Evolutionary conservation across 2,888 invertebrate genomes (phyloP).

Genomic region (Abscondita cerata): DNA sequence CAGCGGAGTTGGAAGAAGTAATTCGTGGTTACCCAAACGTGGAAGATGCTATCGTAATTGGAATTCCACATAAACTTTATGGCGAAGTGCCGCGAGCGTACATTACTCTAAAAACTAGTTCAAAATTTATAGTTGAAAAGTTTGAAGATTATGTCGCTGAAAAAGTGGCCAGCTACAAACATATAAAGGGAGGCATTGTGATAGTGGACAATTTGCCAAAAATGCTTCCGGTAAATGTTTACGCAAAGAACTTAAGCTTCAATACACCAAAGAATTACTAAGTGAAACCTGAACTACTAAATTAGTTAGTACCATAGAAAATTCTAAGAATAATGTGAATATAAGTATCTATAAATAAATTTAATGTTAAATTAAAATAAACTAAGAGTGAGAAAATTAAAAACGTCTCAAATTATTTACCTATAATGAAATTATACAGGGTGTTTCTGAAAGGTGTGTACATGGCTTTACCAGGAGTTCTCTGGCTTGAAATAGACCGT

Average conservation of each 20-base stretch:
- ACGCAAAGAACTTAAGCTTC: constrained; percentile 50
- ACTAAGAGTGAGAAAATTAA: too few relatives aligned
- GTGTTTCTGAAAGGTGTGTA: too few relatives aligned
- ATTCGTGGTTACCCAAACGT: constrained; percentile 74
- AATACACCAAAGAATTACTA: neutral
- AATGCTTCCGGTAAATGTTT: constrained; percentile 80
- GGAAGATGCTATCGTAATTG: constrained; percentile 81
- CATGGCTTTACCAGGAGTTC: too few relatives aligned
- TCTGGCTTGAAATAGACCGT: too few relatives aligned
- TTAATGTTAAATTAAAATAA: too few relatives aligned
- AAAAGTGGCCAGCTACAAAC: constrained; percentile 78
- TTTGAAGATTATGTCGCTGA: constrained; percentile 67
- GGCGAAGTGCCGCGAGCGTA: constrained; percentile 81
- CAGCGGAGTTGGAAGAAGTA: constrained; percentile 81
- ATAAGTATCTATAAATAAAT: too few relatives aligned
- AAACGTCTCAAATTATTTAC: too few relatives aligned
- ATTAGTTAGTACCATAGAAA: neutral
- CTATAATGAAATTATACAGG: too few relatives aligned
- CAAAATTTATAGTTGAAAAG: constrained; percentile 60
- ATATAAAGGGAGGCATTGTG: constrained; percentile 69
- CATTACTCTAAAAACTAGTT: constrained; percentile 63
- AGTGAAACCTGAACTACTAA: too few relatives aligned
- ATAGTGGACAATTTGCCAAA: constrained; percentile 74
- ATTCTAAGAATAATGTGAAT: too few relatives aligned
- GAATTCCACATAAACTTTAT: constrained; percentile 68